These are phyloP conservation scores for Lasiommata megera DNA, from an alignment of 2,888 invertebrate species.

Conservation along the genomic window DNA sequence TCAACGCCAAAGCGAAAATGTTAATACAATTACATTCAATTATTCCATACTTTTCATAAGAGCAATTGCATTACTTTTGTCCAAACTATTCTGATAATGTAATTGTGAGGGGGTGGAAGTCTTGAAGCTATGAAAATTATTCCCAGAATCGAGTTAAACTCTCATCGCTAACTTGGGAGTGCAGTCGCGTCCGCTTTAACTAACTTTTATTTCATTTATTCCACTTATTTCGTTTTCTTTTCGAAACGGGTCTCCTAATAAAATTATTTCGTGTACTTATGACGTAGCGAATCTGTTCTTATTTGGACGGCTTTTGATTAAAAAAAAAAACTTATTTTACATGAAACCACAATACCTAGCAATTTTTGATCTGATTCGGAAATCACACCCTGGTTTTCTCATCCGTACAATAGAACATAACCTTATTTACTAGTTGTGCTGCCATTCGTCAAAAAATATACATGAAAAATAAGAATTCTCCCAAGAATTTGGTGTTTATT, in stretches of 20 bases:
- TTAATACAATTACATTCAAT: background rate
- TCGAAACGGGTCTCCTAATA: conserved; percentile 10
- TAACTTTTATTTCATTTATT: conserved; percentile 31
- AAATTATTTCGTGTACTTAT: background rate
- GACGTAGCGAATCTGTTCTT: background rate
- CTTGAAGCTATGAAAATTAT: conserved; percentile 68
- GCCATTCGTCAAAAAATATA: too few relatives aligned
- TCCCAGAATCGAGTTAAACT: conserved; percentile 58
- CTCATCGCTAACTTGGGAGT: conserved; percentile 38
- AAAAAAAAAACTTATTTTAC: background rate
- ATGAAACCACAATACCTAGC: too few relatives aligned
- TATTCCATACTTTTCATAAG: conserved; percentile 9
- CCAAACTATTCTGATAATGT: conserved; percentile 45
- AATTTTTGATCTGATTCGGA: too few relatives aligned
- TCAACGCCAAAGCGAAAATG: too few relatives aligned
- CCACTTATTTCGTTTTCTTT: conserved; percentile 24
- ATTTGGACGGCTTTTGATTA: background rate
- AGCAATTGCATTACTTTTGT: conserved; percentile 52
- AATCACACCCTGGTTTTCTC: too few relatives aligned
- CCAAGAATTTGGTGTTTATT: too few relatives aligned
- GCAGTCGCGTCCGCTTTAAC: conserved; percentile 27
- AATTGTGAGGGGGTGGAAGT: conserved; percentile 55
- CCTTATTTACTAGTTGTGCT: too few relatives aligned
- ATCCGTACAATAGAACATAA: too few relatives aligned
- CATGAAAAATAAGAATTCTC: too few relatives aligned